phyloP scores from a whole-genome alignment of 2,888 invertebrate genomes.

The Ditula angustiorana region DNA sequence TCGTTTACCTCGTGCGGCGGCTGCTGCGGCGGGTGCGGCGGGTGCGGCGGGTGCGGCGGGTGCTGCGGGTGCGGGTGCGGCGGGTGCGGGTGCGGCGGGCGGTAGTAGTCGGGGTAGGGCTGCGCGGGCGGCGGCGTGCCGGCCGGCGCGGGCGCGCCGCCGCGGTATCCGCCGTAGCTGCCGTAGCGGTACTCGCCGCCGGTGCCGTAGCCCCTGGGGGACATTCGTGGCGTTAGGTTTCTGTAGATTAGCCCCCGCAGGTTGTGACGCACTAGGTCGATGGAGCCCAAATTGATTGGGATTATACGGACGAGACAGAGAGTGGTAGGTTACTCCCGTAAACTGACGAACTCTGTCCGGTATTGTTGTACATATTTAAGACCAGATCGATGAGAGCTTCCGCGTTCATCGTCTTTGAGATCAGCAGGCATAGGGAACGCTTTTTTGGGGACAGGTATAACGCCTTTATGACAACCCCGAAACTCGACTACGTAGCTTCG shows the following conservation, averaged over 20 bases:
- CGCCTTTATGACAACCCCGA: no score
- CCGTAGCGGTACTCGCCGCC: constrained; percentile 71
- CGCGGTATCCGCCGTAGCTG: constrained; percentile 78
- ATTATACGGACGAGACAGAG: not conserved
- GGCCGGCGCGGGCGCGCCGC: constrained; percentile 63
- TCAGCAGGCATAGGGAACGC: no score
- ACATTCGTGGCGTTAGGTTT: not conserved
- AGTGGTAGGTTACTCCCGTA: no score
- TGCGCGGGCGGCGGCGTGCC: constrained; percentile 48
- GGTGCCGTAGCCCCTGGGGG: constrained; percentile 40
- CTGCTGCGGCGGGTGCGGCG: constrained; percentile 57
- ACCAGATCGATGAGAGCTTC: no score
- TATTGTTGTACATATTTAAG: no score
- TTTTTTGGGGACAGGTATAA: no score
- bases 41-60: constrained; percentile 66
- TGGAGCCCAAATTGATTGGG: not conserved
- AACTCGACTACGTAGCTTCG: no score
- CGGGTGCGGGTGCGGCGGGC: constrained; percentile 60
- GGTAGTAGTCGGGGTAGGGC: constrained; percentile 52
- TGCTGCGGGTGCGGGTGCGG: constrained; percentile 72
- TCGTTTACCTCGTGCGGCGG: constrained; percentile 63
- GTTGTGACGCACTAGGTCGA: not conserved
- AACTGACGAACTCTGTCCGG: no score
- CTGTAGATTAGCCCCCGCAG: not conserved
- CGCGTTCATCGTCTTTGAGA: no score